Evolutionary conservation across 2,113 vertebrate species (phyloP).

Genomic region (Nanorana parkeri): DNA sequence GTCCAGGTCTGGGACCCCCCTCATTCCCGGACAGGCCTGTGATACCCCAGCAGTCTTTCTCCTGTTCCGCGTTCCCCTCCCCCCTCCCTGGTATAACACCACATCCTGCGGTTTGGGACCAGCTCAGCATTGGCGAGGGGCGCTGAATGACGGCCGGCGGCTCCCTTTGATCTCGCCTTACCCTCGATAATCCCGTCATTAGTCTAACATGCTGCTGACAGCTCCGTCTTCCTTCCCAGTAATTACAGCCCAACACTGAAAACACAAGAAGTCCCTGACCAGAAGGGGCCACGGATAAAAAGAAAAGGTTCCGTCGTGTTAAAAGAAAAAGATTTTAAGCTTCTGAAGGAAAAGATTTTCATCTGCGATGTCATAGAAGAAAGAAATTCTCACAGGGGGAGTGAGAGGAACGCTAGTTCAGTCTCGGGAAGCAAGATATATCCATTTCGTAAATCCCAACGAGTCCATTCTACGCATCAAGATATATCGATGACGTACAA

Average conservation of each 20-base stretch:
- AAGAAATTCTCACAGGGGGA: too few relatives aligned
- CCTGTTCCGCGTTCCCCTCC: background rate
- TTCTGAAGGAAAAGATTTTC: too few relatives aligned
- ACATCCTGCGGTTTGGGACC: background rate
- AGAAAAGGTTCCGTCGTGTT: background rate
- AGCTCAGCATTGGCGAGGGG: background rate
- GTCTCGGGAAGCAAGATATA: too few relatives aligned
- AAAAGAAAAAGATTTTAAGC: background rate
- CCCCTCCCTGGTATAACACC: background rate
- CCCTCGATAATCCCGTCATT: slow-evolving; percentile 15
- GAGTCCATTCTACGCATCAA: too few relatives aligned
- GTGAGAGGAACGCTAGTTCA: too few relatives aligned
- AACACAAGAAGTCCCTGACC: background rate
- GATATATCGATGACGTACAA: too few relatives aligned
- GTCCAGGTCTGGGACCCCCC: background rate
- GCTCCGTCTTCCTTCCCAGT: background rate
- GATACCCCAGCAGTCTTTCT: background rate
- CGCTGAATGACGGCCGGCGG: background rate
- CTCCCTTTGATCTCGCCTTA: slow-evolving; percentile 13
- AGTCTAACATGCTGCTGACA: slow-evolving; percentile 30
- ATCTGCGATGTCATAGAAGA: too few relatives aligned
- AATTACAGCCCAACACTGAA: slow-evolving; percentile 17
- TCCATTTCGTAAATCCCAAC: too few relatives aligned
- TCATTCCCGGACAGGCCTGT: background rate
- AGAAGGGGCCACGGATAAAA: background rate